Conservation (phyloP, 2,113 vertebrate genomes). For the Glaucomys volans region DNA sequence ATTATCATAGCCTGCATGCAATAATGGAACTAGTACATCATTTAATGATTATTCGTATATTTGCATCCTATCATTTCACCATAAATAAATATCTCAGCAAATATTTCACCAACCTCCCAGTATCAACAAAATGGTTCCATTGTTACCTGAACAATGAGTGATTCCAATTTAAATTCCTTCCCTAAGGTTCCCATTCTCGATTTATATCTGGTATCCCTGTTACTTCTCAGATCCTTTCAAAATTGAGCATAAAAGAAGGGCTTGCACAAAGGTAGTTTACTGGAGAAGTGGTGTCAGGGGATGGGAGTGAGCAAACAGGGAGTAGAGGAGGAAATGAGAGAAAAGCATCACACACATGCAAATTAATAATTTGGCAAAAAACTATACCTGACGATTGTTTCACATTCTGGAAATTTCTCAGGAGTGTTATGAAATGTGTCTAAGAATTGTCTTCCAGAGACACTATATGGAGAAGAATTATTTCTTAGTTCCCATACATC, state of each 20-base stretch:
- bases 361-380: neutral
- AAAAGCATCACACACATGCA: neutral
- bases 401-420: neutral
- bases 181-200: neutral
- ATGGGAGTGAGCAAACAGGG: neutral
- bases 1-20: too few relatives aligned
- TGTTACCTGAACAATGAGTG: neutral
- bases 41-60: too few relatives aligned
- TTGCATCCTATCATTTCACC: too few relatives aligned
- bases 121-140: neutral
- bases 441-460: neutral
- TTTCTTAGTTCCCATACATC: neutral
- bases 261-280: neutral
- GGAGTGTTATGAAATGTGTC: neutral
- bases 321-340: neutral
- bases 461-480: neutral
- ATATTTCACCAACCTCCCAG: neutral
- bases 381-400: neutral
- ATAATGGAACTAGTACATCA: too few relatives aligned
- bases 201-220: neutral
- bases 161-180: neutral
- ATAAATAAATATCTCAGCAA: neutral
- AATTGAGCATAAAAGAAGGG: neutral
- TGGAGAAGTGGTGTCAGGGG: neutral
- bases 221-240: neutral